phyloP scores from a whole-genome alignment of 1,140 invertebrate genomes.

The Drosophila sp. region DNA sequence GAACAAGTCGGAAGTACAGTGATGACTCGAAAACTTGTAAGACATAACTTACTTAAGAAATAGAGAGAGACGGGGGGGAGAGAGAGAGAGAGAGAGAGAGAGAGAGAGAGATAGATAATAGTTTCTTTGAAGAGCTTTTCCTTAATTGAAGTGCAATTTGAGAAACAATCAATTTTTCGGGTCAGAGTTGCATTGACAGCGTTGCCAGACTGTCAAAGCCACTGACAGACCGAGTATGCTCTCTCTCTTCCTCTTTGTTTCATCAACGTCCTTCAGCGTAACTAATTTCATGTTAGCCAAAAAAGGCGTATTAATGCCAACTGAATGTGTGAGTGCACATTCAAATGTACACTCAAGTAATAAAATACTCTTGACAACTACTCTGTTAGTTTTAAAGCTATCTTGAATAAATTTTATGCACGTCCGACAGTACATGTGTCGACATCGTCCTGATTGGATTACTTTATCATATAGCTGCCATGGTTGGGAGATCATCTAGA shows the following conservation, averaged over 20 bases:
- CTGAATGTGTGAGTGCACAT: not conserved
- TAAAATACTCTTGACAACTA: too few species aligned
- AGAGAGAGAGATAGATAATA: not conserved
- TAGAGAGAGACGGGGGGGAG: not conserved
- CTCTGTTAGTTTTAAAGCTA: too few species aligned
- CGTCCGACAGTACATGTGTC: too few species aligned
- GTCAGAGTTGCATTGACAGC: not conserved
- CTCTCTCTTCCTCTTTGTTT: not conserved
- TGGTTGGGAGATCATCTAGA: too few species aligned
- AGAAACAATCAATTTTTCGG: slow-evolving; percentile 27
- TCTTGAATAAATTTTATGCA: too few species aligned
- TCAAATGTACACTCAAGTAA: not conserved
- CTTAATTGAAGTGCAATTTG: slow-evolving; percentile 28
- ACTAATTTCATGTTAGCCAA: slow-evolving; percentile 23
- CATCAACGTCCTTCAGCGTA: slow-evolving; percentile 1
- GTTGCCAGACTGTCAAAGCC: slow-evolving; percentile 30
- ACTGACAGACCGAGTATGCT: not conserved
- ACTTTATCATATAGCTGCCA: too few species aligned
- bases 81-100: not conserved
- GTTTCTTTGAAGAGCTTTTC: not conserved
- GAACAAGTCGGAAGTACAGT: slow-evolving; percentile 21
- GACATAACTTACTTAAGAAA: too few species aligned
- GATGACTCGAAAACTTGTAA: slow-evolving; percentile 9
- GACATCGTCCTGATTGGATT: too few species aligned
- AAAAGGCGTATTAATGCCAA: not conserved